Base-by-base conservation (phyloP, 2,113 vertebrate species). In the Plecotus auritus region DNA sequence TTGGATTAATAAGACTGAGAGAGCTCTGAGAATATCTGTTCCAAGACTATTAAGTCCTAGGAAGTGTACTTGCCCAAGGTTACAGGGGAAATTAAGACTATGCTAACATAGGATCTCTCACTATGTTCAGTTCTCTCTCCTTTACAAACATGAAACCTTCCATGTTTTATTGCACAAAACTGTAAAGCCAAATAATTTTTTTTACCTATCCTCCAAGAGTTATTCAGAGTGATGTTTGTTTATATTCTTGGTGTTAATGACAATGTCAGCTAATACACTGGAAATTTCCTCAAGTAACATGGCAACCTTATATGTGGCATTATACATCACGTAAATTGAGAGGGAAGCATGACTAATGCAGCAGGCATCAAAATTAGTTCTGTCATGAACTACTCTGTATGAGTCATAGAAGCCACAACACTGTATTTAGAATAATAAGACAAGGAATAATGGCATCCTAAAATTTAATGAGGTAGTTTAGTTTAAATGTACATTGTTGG, bases 401-500 rank as follows among this genome's bases (percentile, higher is more conserved):
- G 95, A 98, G 85, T 96, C 96, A 97, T 26, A 97, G 89, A 97
- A 97, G 54, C 81, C 70, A 88, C 95, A 97, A 78, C 83, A 88
- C 86, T 95, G 73, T 90, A 97, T 97, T 98, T 96, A 95, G 94
- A 97, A 96, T 96, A 98, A 97, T 96, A 96, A 97, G 91, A 88
- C 70, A 97, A 97, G 95, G 93, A 98, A 97, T 97, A 97, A 97
- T 95, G 95, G 49, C 92, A 72, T 94, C 45, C 92, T 97, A 96
- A 98, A 97, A 97, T 97, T 97, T 98, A 98, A 98, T 96, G 88
- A 98, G 85, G 86, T 96, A 78, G 93, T 97, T 98, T 97, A 97
- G 88, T 96, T 95, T 93, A 98, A 98, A 97, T 93, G 78, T 93
- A 59, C 91, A 85, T 92, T 96, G 81, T 94, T 91, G 95, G 93